Base-by-base conservation (phyloP, 2,113 vertebrate species). In the Caracal caracal region DNA sequence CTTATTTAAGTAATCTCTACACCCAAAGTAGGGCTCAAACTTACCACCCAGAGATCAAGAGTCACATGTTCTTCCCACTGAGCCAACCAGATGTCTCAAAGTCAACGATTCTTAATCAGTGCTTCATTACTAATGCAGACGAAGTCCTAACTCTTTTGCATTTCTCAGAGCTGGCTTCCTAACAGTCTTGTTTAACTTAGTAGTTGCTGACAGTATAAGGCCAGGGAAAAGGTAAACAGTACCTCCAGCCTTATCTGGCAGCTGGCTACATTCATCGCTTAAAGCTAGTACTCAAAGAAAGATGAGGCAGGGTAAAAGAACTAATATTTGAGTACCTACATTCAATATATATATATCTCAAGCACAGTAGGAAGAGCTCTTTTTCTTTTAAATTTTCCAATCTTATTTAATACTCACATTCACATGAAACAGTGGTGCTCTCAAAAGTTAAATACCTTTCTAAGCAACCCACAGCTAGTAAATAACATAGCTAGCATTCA, bases 71-170 rank as follows among this genome's bases (percentile, higher is more conserved):
- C 40, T 76, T 76, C 40, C 43, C 13, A 47, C 40, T 30, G 7
- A 76, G 40, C 73, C 73, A 47, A 43, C 40, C 73, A 76, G 73
- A 43, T 76, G 15, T 43, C 73, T 26, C 26, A 76, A 76, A 15
- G 73, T 47, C 73, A 92, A 56, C 79, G 94, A 88, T 61, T 90
- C 90, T 93, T 96, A 70, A 75, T 56, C 56, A 82, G 53, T 22
- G 26, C 30, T 43, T 82, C 40, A 82, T 82, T 61, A 78, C 53
- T 75, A 91, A 51, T 53, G 19, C 56, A 86, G 71, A 80, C 19
- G 56, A 86, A 88, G 89, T 56, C 35, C 59, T 83, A 30, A 51
- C 56, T 86, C 30, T 66, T 76, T 76, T 75, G 80, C 12, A 76
- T 59, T 87, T 82, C 68, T 93, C 28, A 76, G 24, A 59, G 47